These are phyloP conservation scores for Polietes domitor DNA, from an alignment of 2,888 invertebrate genomes.

Conservation along the genomic window DNA sequence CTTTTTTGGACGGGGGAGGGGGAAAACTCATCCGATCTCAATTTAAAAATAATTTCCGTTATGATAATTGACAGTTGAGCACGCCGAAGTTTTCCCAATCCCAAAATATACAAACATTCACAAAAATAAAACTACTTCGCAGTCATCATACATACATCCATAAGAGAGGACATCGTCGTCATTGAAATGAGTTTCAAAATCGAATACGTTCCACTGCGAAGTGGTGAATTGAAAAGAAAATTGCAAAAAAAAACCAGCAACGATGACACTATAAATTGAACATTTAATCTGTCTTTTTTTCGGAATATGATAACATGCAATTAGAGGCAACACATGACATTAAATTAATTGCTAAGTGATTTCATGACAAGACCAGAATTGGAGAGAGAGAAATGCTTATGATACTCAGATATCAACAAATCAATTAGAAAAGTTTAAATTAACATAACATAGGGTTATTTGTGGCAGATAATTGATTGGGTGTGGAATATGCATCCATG, in stretches of 20 bases:
- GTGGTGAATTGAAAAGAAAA: neutral
- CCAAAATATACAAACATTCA: no score
- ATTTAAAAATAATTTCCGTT: slow-evolving; percentile 66
- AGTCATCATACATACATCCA: neutral
- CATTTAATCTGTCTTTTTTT: neutral
- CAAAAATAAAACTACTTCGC: neutral
- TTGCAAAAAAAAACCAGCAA: neutral
- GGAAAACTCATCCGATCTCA: slow-evolving; percentile 44
- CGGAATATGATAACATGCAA: neutral
- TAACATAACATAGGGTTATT: no score
- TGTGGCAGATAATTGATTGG: no score
- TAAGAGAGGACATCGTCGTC: neutral
- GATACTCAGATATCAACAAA: no score
- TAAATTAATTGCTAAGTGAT: neutral
- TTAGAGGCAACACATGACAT: neutral
- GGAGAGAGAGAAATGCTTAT: no score
- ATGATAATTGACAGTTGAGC: slow-evolving; percentile 59
- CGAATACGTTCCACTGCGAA: neutral
- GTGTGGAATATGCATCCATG: no score
- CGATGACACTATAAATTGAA: neutral
- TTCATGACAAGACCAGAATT: no score
- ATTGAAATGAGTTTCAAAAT: neutral
- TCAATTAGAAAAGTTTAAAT: no score
- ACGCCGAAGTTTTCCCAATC: slow-evolving; percentile 4
- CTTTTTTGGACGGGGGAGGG: neutral